These are phyloP conservation scores for Ctena decussata DNA, from an alignment of 2,888 invertebrate species.

Conservation along the genomic window DNA sequence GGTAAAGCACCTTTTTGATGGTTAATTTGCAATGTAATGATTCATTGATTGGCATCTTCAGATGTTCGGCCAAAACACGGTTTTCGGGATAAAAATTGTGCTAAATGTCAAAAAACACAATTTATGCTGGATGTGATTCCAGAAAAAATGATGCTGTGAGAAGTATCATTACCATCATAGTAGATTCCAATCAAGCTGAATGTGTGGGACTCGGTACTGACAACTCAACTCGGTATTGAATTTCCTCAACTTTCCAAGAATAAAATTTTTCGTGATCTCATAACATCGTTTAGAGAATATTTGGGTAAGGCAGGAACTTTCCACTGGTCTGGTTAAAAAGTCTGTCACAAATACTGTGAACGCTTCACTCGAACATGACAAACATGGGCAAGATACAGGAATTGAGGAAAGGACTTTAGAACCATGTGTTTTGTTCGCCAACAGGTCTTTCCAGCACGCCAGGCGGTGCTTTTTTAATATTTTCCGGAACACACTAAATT, in stretches of 20 bases:
- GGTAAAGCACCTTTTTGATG: too few species aligned
- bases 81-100: too few species aligned
- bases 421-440: conserved; percentile 57
- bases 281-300: background rate
- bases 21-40: too few species aligned
- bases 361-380: background rate
- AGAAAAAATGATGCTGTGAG: background rate
- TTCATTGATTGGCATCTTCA: too few species aligned
- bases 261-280: background rate
- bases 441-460: conserved; percentile 52
- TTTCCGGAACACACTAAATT: background rate
- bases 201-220: background rate
- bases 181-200: background rate
- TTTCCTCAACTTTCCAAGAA: background rate
- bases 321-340: background rate
- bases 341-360: background rate
- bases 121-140: too few species aligned
- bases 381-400: background rate
- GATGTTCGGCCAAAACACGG: too few species aligned
- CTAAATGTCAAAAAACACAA: too few species aligned
- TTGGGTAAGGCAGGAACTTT: background rate
- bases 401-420: background rate
- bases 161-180: background rate
- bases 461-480: conserved; percentile 44
- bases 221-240: background rate